Base-by-base conservation (phyloP, 2,888 invertebrate genomes). In the Laspeyria flexula region DNA sequence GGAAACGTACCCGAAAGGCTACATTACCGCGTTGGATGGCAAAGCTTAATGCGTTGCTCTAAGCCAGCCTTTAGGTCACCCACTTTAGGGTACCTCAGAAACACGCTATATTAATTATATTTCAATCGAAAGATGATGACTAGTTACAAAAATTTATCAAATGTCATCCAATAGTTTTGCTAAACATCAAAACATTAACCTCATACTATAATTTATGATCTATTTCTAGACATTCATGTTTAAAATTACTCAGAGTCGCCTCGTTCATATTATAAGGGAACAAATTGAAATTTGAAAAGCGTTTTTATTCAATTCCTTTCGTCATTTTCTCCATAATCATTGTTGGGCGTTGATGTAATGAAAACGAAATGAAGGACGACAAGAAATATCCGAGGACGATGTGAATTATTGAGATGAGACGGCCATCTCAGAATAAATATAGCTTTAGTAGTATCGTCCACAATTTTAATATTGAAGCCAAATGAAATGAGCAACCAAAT, bases 161-260 rank as follows among this genome's bases (percentile, higher is more conserved):
- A n/a, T n/a, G n/a, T n/a, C n/a, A n/a, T n/a, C n/a, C n/a, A n/a
- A n/a, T n/a, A n/a, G 18, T 21, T 21, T 30, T 43, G 13, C 13
- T 58, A 27, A 40, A 40, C 43, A 33, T 43, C 43, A 33, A 52
- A 43, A 56, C 35, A 29, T 10, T 44, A 43, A 34, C 46, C 15
- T 42, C 35, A 29, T 31, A 51, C 52, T 60, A 49, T 60, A 58
- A 69, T 67, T 69, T 65, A 67, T 65, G 39, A 39, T 55, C 68
- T 63, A 63, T 67, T 69, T 69, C 57, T 48, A 63, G 63, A 65
- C 55, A 57, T 53, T 60, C 63, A 57, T 56, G 60, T 53, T 63
- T 59, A 65, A 69, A 66, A 59, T 70, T 60, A 44, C 60, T 51
- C 23, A 18, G 41, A 49, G 33, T 43, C 29, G 46, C 49, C 49